These are phyloP conservation scores for Hydrocynus forskahlii DNA, from an alignment of 2,797 vertebrate species.

Conservation along the genomic window DNA sequence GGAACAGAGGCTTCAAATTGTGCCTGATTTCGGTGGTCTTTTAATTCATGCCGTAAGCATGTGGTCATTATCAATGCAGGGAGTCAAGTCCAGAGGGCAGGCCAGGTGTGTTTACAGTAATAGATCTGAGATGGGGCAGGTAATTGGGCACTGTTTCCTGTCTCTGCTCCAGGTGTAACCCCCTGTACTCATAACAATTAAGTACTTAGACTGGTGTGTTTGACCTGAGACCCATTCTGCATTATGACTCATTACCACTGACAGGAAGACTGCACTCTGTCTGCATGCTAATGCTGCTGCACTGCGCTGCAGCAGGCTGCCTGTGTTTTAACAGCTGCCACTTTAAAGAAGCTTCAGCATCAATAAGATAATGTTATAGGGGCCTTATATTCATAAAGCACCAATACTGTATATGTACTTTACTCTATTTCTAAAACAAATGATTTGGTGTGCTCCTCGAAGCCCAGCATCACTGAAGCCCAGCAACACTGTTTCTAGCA, in stretches of 20 bases:
- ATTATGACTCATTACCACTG: conserved; percentile 56
- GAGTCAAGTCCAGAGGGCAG: conserved; percentile 2
- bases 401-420: no score
- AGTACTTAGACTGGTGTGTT: conserved; percentile 64
- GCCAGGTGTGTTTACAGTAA: conserved; percentile 49
- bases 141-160: conserved; percentile 63
- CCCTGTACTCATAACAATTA: conserved; percentile 57
- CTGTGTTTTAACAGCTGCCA: conserved; percentile 17
- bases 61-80: conserved; percentile 17
- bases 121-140: conserved; percentile 27
- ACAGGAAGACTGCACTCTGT: conserved; percentile 35
- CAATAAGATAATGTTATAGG: background rate
- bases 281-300: conserved; percentile 37
- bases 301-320: background rate
- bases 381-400: background rate
- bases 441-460: background rate
- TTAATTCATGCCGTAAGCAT: conserved; percentile 9
- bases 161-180: conserved; percentile 61
- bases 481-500: background rate
- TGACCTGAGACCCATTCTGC: conserved; percentile 59
- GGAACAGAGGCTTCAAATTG: conserved; percentile 8
- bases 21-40: conserved; percentile 8
- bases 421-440: background rate
- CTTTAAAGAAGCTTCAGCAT: background rate
- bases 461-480: background rate